Base-by-base conservation (phyloP, 2,113 vertebrate genomes). In the Laticauda colubrina region DNA sequence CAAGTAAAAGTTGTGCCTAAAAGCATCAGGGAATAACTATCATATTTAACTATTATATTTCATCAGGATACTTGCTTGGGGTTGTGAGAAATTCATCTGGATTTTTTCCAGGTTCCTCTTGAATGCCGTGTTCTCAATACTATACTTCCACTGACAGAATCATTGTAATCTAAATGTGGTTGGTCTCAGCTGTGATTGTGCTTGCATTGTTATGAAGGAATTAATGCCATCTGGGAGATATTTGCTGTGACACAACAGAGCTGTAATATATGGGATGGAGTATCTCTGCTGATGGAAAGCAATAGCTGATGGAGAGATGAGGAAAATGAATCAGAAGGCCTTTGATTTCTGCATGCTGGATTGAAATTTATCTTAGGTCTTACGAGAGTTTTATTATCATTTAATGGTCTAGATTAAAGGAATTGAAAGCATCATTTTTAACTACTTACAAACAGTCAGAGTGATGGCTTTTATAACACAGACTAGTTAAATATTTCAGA, bases 331-430 rank as follows among this genome's bases (percentile, higher is more conserved):
- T 90, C 24, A 89, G 93, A 89, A 95, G 88, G 57, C 81, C 54
- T 69, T 55, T 94, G 94, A 43, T 57, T 91, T 91, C 15, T 90
- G 23, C n/a, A 1, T 69, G 93, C 75, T 26, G 6, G 91, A 92
- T 94, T 93, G 91, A 89, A 57, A 95, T 91, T 90, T 92, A 91
- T 93, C 93, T 89, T 87, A 64, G 90, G 56, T 91, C 87, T 34
- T 51, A 55, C 87, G 87, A 23, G 9, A 29, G 75, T 89, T 93
- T 93, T 89, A 91, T 89, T 55, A 48, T 81, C 88, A 87, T 89
- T 93, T 93, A 93, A 90, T 90, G 92, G 56, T 57, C 81, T 43
- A 15, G 18, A 23, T 34, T 87, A 94, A 93, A 94, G 88, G 90
- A 93, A 93, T 93, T 85, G 91, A 88, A 89, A 90, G 88, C 91